These are phyloP conservation scores for Alouatta palliata DNA, from an alignment of 2,113 vertebrate species.

Conservation along the genomic window DNA sequence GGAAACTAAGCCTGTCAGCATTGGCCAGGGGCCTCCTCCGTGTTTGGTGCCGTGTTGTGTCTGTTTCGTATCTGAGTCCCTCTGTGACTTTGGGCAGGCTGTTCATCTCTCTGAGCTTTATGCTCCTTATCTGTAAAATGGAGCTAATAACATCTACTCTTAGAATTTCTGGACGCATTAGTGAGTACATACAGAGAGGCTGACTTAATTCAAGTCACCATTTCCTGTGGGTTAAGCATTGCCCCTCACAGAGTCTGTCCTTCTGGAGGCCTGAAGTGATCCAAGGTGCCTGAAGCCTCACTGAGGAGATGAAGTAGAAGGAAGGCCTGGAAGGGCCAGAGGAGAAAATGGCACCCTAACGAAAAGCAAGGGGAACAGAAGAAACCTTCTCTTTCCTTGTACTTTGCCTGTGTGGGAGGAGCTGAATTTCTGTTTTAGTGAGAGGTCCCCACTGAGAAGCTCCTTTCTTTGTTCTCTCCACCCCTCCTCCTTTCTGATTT, in stretches of 20 bases:
- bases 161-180: neutral
- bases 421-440: neutral
- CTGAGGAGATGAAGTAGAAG: neutral
- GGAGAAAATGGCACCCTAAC: neutral
- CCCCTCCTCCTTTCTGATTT: neutral
- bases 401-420: neutral
- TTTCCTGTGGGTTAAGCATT: neutral
- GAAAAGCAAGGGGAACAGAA: neutral
- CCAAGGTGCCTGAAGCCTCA: neutral
- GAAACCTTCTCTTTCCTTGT: neutral
- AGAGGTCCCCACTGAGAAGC: neutral
- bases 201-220: neutral
- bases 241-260: neutral
- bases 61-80: neutral
- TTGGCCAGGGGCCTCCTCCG: neutral
- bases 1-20: neutral
- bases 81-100: neutral
- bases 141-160: neutral
- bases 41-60: fast-evolving
- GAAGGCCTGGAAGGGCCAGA: neutral
- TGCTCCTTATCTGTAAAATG: neutral
- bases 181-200: fast-evolving
- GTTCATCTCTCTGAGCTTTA: neutral
- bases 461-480: neutral
- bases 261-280: neutral